Evolutionary conservation across 2,888 invertebrate genomes (phyloP), one percentile per base, ranked within the genome.

Genomic region (Epinotia demarniana): DNA sequence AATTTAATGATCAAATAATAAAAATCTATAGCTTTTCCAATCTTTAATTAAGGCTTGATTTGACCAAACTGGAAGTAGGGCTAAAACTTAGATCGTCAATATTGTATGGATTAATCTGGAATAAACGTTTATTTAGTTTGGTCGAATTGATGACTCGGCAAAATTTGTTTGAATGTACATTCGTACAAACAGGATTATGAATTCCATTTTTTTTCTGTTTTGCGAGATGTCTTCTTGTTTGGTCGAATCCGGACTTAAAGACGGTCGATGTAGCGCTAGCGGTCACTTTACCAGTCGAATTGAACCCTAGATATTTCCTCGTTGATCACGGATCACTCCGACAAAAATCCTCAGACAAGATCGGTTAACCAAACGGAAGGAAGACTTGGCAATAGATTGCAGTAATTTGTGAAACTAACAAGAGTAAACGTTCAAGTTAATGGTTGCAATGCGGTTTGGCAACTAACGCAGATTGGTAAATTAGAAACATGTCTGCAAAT

Each of bases 301-400:
- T 6, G 3, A 13, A 53, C n/a, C 53, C 53, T n/a, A 49, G 16
- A 53, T 53, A 8, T 61, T 61, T 60, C 23, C 16, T 60, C 13
- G 13, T 55, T 19, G 4, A 61, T 16, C 19, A 57, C 13, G 18
- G 4, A 18, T 57, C 57, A 33, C 13, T 23, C 6, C 9, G 18
- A 19, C 43, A 39, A 58, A 43, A 23, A 58, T 16, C 18, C 18
- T 27, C 3, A 43, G 16, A 58, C n/a, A 12, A 39, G 23, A 69
- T 69, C 46, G 69, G 69, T 69, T 69, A 69, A 69, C 69, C 69
- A 18, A 69, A 69, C 69, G 69, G 69, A 69, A 69, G 69, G 69
- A 69, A 69, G 69, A 69, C 58, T n/a, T n/a, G 27, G 27, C 46
- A 23, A 43, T 69, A 58, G 49, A 68, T 60, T 60, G 46, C 69